Percentiles rank a stretch among this genome's conserved stretches.
phyloP scores from a whole-genome alignment of 2,113 vertebrate species.

The Oreotrochilus melanogaster region DNA sequence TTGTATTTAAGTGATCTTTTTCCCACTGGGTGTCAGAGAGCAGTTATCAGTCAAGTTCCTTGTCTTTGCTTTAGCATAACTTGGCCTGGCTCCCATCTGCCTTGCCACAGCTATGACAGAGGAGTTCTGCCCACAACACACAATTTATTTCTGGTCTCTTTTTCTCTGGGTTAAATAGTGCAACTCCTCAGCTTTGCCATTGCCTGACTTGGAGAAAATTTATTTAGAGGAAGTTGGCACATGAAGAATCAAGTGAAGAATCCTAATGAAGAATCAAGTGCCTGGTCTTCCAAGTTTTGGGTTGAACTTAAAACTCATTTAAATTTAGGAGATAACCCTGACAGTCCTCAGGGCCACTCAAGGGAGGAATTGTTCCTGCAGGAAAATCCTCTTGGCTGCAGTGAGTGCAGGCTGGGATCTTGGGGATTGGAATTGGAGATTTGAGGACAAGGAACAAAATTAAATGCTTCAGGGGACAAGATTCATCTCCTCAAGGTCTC shows the following conservation, averaged over 20 bases:
- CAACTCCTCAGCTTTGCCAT: neutral
- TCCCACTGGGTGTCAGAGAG: neutral
- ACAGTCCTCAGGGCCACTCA: neutral
- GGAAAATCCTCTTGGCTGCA: constrained; percentile 37
- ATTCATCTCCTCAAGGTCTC: neutral
- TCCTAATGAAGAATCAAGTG: rapidly evolving
- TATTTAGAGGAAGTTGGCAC: neutral
- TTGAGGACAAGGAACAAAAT: neutral
- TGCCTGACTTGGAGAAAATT: neutral
- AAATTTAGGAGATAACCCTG: neutral
- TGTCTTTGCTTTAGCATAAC: neutral
- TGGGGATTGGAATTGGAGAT: neutral
- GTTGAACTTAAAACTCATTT: neutral
- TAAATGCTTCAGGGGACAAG: neutral
- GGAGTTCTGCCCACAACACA: neutral
- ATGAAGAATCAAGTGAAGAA: rapidly evolving
- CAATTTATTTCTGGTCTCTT: neutral
- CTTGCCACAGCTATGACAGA: neutral
- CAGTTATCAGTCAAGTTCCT: neutral
- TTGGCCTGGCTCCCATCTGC: neutral
- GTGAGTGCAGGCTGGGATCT: neutral
- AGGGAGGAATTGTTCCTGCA: neutral
- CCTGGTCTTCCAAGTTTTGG: neutral
- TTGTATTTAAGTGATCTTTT: neutral
- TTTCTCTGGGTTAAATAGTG: neutral